Evolutionary conservation across 2,113 vertebrate species (phyloP).

Genomic region (Pterocles orientalis): DNA sequence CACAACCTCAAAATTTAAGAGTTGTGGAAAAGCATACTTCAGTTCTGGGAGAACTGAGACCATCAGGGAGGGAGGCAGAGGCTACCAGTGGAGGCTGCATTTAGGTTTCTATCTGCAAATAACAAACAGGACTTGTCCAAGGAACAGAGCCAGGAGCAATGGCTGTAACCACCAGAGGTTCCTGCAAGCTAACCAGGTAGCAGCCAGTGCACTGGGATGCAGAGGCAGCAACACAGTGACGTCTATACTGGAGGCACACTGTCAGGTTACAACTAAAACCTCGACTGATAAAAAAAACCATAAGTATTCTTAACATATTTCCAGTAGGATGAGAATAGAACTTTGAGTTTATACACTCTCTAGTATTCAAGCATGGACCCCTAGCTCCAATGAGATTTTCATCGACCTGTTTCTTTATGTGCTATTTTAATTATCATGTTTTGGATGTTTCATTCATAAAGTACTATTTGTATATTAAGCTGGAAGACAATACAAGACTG

Average conservation of each 20-base stretch:
- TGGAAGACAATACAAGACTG: background rate
- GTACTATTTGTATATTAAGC: background rate
- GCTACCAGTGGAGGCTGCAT: background rate
- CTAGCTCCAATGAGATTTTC: background rate
- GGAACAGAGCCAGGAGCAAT: background rate
- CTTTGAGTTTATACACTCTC: background rate
- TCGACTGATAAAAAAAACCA: rapidly evolving
- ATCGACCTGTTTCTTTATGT: background rate
- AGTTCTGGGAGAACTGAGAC: background rate
- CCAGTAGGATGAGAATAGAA: background rate
- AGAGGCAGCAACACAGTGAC: background rate
- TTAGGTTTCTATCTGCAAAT: background rate
- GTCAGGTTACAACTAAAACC: background rate
- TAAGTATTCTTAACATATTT: background rate
- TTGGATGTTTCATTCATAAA: background rate
- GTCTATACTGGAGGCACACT: background rate
- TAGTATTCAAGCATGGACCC: background rate
- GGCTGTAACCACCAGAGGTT: background rate
- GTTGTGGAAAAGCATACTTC: background rate
- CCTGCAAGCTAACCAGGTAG: background rate
- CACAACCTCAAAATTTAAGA: background rate
- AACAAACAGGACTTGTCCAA: background rate
- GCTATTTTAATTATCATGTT: background rate
- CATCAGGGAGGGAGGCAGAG: background rate
- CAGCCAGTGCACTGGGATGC: background rate